Evolutionary conservation across 1,140 invertebrate species (phyloP).

Genomic region (Cydia pomonella): DNA sequence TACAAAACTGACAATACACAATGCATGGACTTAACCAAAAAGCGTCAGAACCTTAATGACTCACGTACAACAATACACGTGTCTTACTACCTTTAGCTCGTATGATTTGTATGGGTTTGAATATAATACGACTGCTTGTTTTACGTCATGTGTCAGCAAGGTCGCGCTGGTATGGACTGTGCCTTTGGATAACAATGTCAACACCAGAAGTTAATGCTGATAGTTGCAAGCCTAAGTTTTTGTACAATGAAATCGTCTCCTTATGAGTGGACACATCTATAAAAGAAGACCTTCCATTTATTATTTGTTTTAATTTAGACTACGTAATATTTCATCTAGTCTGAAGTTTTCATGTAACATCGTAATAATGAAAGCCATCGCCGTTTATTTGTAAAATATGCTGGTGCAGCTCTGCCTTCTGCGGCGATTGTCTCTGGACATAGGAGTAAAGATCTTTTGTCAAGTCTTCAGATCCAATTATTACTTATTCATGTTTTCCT

Average conservation of each 20-base stretch:
- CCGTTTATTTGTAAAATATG: too few relatives aligned
- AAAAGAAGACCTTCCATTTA: neutral
- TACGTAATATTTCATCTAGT: neutral
- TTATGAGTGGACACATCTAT: neutral
- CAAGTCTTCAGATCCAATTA: too few relatives aligned
- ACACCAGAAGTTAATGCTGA: conserved; percentile 27
- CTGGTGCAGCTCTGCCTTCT: too few relatives aligned
- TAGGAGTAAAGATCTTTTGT: too few relatives aligned
- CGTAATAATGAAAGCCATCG: too few relatives aligned
- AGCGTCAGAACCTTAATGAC: conserved; percentile 65
- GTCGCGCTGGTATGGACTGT: conserved; percentile 21
- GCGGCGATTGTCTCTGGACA: too few relatives aligned
- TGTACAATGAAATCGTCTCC: conserved; percentile 12
- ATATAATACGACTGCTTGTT: conserved; percentile 53
- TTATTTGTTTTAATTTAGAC: neutral
- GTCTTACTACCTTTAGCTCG: conserved; percentile 66
- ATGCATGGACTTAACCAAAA: conserved; percentile 77
- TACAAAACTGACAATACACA: conserved; percentile 67
- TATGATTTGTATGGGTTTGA: conserved; percentile 49
- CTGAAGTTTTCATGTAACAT: neutral
- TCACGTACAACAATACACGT: conserved; percentile 78
- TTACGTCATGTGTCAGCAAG: conserved; percentile 24
- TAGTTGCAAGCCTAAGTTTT: conserved; percentile 18
- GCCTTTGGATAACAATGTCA: conserved; percentile 29
- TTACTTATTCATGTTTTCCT: too few relatives aligned